Conservation (phyloP, 2,797 vertebrate genomes). For the Scarus forsteni region DNA sequence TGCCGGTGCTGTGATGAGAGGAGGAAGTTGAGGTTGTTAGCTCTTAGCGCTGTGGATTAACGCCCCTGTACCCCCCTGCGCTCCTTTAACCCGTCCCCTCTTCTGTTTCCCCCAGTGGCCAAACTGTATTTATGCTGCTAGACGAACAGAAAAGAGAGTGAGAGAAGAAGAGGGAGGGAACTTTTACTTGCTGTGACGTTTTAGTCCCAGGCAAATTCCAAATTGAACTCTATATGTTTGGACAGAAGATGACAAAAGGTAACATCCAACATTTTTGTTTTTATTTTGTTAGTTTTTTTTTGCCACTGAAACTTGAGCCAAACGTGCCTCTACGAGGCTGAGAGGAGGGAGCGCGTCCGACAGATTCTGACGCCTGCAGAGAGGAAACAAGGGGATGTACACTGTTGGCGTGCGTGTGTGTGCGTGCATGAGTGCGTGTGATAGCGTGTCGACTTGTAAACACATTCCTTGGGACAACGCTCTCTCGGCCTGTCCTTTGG, state of each 20-base stretch:
- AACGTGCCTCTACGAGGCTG: constrained; percentile 99
- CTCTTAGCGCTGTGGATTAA: constrained; percentile 86
- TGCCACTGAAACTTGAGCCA: constrained; percentile 99
- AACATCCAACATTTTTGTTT: constrained; percentile 69
- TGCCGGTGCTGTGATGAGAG: constrained; percentile 86
- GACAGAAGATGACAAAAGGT: constrained; percentile 77
- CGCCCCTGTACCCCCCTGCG: constrained; percentile 52
- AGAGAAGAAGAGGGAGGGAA: constrained; percentile 79
- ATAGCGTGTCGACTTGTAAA: constrained; percentile 91
- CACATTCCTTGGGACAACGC: constrained; percentile 98
- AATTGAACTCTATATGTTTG: constrained; percentile 96
- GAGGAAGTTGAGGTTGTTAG: constrained; percentile 82
- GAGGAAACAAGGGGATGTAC: constrained; percentile 83
- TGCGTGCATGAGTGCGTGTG: constrained; percentile 87
- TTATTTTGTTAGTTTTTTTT: constrained; percentile 82
- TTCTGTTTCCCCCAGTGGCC: constrained; percentile 98
- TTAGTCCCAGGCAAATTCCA: constrained; percentile 99
- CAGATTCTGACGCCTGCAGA: constrained; percentile 92
- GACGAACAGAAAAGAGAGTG: constrained; percentile 64
- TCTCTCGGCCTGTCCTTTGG: constrained; percentile 91
- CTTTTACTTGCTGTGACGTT: constrained; percentile 99
- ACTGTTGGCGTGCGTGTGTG: constrained; percentile 86
- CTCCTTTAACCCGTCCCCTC: constrained; percentile 80
- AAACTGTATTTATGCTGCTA: constrained; percentile 99
- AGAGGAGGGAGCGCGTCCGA: constrained; percentile 91